Evolutionary conservation across 1,140 invertebrate genomes (phyloP).

Genomic region (Pomacea maculata): DNA sequence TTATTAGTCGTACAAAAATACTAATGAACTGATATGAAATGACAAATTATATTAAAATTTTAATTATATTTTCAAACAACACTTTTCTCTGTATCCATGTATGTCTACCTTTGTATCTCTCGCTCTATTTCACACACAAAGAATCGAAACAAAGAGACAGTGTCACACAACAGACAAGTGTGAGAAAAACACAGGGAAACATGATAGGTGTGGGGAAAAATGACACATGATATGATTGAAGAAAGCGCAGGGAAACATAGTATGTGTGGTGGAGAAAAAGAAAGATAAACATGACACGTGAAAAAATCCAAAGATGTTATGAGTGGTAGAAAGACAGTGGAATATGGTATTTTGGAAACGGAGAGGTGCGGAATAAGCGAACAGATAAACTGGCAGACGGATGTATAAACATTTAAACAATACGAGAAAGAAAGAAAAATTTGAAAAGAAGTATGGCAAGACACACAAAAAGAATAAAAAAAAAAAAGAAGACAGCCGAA

Average conservation of each 20-base stretch:
- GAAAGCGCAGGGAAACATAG: neutral
- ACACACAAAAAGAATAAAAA: neutral
- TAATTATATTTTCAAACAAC: too few species aligned
- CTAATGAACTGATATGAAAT: too few species aligned
- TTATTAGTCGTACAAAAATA: too few species aligned
- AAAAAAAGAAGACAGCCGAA: neutral
- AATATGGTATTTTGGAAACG: neutral
- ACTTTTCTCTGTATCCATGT: too few species aligned
- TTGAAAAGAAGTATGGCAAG: neutral
- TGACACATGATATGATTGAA: neutral
- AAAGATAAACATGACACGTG: neutral
- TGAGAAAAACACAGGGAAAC: conserved; percentile 11
- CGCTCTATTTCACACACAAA: neutral
- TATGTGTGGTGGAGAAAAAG: neutral
- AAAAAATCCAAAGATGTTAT: too few species aligned
- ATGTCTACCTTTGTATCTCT: neutral
- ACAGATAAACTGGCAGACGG: neutral
- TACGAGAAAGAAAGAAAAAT: conserved; percentile 2
- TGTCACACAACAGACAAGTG: neutral
- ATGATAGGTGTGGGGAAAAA: neutral
- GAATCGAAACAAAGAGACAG: neutral
- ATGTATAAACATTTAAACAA: neutral
- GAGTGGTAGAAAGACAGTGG: neutral
- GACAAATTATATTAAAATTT: too few species aligned
- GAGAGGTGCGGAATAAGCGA: neutral